Conservation (phyloP, 1,140 invertebrate species). For the Adelges cooleyi region DNA sequence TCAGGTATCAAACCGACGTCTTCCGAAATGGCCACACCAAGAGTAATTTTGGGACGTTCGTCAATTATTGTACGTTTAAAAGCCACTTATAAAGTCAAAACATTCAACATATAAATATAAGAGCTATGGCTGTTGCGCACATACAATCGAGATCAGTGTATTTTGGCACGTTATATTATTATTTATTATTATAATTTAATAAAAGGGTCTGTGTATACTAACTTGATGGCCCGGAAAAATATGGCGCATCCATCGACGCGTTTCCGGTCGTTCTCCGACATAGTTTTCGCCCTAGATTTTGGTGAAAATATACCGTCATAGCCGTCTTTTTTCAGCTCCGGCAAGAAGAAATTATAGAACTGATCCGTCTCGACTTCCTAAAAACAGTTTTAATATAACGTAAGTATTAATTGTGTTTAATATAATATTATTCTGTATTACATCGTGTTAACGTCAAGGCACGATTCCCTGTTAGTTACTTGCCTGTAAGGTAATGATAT, state of each 20-base stretch:
- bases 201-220: slow-evolving; percentile 39
- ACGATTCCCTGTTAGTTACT: too few species aligned
- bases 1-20: too few species aligned
- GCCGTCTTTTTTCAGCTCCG: slow-evolving; percentile 82
- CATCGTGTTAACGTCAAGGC: too few species aligned
- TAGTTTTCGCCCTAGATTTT: slow-evolving; percentile 96
- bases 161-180: not conserved
- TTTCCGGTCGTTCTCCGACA: slow-evolving; percentile 91
- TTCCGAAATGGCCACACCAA: too few species aligned
- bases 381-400: slow-evolving; percentile 28
- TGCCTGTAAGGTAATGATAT: slow-evolving; percentile 88
- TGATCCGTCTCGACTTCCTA: slow-evolving; percentile 99
- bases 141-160: not conserved
- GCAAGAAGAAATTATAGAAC: slow-evolving; percentile 93
- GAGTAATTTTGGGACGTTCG: too few species aligned
- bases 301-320: slow-evolving; percentile 98
- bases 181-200: not conserved
- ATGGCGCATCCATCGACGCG: slow-evolving; percentile 99
- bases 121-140: not conserved
- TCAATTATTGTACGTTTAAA: too few species aligned
- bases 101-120: not conserved
- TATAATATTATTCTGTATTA: too few species aligned
- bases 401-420: not conserved
- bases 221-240: slow-evolving; percentile 91
- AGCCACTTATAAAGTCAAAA: slow-evolving; percentile 14